Base-by-base conservation (phyloP, 2,113 vertebrate species). In the Limnothrissa miodon region DNA sequence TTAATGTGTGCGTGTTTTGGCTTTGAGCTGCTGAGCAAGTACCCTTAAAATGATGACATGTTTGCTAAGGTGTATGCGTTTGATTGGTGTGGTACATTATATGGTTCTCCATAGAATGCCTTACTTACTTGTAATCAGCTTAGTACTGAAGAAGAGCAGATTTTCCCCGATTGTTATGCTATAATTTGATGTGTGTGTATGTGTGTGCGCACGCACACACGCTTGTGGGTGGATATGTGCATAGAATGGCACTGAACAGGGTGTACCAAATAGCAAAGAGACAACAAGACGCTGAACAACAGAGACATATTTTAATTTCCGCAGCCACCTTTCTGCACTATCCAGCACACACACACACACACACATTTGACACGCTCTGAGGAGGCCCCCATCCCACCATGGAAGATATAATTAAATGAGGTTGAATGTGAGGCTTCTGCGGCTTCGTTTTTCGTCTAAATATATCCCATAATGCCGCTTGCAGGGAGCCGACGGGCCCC, bases 391-490 rank as follows among this genome's bases (percentile, higher is more conserved):
- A 83, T 87, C 85, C 79, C 86, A 87, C 85, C 83, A 86, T 89
- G 84, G 89, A 88, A 84, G 85, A 84, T 89, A 85, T 88, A 88
- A 89, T 90, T 86, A 86, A 89, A 86, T 84, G 81, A 83, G 85
- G 80, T 84, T 83, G 78, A 85, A 84, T 81, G 45, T 80, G 85
- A 88, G 74, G 82, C 45, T 82, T 81, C 87, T 74, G 13, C 29
- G 25, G 2, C 66, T 74, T 81, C 46, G 46, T 83, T 86, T 81
- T 86, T 81, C 66, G 86, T 81, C 84, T 91, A 90, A 88, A 90
- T 88, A 88, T 90, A 89, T 86, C 84, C 84, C 78, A 84, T 87
- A 36, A 74, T 74, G 29, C 33, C 25, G 29, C 3, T 78, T 36
- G 10, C 39, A 33, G 45, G 45, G 42, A 53, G 78, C 11, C 70